These are phyloP conservation scores for Lontra canadensis DNA, from an alignment of 2,113 vertebrate species.

Conservation along the genomic window DNA sequence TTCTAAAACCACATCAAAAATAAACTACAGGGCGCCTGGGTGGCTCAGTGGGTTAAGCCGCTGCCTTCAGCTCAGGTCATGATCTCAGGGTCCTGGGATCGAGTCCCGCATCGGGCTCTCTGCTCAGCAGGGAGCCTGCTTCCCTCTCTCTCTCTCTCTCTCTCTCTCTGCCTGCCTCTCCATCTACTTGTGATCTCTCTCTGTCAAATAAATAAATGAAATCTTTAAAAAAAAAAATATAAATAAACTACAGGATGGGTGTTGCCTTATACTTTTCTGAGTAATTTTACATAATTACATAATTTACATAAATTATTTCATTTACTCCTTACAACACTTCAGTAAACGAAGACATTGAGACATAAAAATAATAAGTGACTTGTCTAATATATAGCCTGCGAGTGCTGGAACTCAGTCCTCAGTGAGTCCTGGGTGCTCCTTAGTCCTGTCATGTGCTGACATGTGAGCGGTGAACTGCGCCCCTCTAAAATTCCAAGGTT, in stretches of 20 bases:
- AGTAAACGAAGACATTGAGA: neutral
- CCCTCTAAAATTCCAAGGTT: neutral
- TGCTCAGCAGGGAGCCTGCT: too few species aligned
- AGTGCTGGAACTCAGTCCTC: neutral
- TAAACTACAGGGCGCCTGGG: neutral
- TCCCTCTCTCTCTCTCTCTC: too few species aligned
- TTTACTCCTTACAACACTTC: neutral
- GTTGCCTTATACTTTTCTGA: constrained; percentile 6
- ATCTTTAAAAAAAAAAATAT: too few species aligned
- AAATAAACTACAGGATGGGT: neutral
- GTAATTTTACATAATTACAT: neutral
- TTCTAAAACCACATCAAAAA: neutral
- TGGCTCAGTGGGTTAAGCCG: too few species aligned
- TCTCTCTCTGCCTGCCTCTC: too few species aligned
- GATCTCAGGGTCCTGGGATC: too few species aligned
- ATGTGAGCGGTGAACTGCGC: neutral
- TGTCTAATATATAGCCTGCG: neutral
- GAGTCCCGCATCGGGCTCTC: too few species aligned
- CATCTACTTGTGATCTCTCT: too few species aligned
- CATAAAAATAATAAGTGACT: neutral
- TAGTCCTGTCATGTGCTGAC: neutral
- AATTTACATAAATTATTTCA: neutral
- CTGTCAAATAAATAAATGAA: too few species aligned
- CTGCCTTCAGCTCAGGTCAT: too few species aligned
- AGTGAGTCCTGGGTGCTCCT: neutral